These are phyloP conservation scores for Microcebus jonahi DNA, from an alignment of 2,113 vertebrate genomes.

Conservation along the genomic window DNA sequence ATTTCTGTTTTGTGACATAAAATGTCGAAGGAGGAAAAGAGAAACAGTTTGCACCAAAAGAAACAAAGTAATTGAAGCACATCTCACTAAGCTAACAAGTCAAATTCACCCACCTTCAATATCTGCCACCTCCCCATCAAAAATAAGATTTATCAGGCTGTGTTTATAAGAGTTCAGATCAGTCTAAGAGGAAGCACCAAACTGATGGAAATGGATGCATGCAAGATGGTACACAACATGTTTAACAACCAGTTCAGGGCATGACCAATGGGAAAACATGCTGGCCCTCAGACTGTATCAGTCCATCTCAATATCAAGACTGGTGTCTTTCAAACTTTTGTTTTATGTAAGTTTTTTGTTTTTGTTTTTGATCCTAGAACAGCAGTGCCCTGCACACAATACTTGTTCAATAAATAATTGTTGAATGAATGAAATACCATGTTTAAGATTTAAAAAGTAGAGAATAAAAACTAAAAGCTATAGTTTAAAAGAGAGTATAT, in stretches of 20 bases:
- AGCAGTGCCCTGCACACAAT: neutral
- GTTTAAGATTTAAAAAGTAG: neutral
- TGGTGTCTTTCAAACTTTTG: neutral
- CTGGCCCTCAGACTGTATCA: neutral
- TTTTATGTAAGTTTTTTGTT: neutral
- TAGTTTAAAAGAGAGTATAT: neutral
- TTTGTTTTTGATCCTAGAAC: neutral
- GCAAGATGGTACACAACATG: no score
- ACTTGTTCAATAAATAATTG: neutral
- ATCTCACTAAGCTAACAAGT: neutral
- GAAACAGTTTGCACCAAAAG: neutral
- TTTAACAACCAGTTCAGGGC: no score
- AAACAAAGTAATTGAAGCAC: neutral
- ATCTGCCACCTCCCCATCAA: neutral
- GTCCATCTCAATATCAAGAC: neutral
- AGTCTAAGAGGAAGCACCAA: no score
- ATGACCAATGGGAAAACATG: no score
- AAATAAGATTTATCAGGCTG: neutral
- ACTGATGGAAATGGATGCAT: no score
- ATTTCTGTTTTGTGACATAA: neutral
- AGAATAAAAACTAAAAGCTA: neutral
- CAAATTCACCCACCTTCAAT: neutral
- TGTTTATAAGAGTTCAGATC: neutral
- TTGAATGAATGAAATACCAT: neutral
- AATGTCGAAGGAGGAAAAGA: neutral